Evolutionary conservation across 1,140 invertebrate species (phyloP).

Genomic region (Drosophila pseudoananassae): DNA sequence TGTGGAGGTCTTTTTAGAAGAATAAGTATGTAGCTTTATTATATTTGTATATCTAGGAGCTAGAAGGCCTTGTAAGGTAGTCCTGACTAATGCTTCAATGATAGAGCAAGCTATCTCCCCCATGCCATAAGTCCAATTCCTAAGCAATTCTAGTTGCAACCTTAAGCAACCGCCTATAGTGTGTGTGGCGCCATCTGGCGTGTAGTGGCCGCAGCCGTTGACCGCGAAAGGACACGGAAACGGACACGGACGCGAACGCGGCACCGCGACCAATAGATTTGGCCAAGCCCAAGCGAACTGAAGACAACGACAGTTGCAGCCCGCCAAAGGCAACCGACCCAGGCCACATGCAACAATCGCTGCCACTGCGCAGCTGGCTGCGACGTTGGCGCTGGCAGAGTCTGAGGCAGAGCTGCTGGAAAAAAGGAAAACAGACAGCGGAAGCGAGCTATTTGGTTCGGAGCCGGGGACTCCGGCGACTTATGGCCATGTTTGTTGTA

Average conservation of each 20-base stretch:
- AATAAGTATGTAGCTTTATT: not conserved
- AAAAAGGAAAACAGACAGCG: conserved; percentile 52
- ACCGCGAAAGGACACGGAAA: conserved; percentile 10
- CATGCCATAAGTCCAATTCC: not conserved
- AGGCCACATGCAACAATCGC: conserved; percentile 75
- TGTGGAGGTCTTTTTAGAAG: too few relatives aligned
- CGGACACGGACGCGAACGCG: conserved; percentile 44
- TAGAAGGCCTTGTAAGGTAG: too few relatives aligned
- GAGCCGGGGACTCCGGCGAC: conserved; percentile 48
- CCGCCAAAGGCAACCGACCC: conserved; percentile 68
- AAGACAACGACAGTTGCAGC: conserved; percentile 76
- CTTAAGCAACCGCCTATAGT: not conserved
- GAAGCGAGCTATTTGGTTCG: conserved; percentile 47
- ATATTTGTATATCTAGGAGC: too few relatives aligned
- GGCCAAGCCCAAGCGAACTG: conserved; percentile 74
- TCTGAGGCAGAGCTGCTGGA: conserved; percentile 44
- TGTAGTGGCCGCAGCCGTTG: conserved; percentile 17
- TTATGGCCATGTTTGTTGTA: conserved; percentile 78
- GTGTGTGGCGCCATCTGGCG: conserved; percentile 58
- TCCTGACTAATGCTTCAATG: not conserved
- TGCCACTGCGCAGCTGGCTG: conserved; percentile 26
- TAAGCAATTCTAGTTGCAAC: not conserved
- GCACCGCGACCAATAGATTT: conserved; percentile 79
- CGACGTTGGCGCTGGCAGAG: conserved; percentile 17
- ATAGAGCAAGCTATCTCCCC: not conserved